Percentiles rank a stretch among this genome's conserved stretches.
These are phyloP conservation scores for Hyalella azteca DNA, from an alignment of 2,888 invertebrate genomes.

Conservation along the genomic window DNA sequence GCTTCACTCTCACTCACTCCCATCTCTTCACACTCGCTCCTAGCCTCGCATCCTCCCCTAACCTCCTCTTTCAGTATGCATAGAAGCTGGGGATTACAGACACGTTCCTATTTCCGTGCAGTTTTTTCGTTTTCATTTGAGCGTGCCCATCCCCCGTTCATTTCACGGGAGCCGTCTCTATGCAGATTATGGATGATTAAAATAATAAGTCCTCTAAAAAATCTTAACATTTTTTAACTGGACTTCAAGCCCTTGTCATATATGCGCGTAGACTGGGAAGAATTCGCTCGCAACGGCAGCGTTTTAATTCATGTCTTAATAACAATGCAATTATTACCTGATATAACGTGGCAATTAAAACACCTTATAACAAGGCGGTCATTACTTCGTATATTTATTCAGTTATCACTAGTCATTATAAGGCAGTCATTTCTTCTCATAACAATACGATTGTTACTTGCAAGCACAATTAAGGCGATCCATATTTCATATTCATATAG, in stretches of 20 bases:
- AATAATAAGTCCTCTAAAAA: constrained; percentile 11
- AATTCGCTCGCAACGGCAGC: too few species aligned
- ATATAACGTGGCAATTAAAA: too few species aligned
- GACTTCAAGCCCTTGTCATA: neutral
- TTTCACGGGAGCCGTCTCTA: constrained; percentile 20
- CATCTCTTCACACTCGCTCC: neutral
- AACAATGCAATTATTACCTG: too few species aligned
- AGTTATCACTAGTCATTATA: too few species aligned
- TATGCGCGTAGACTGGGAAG: too few species aligned
- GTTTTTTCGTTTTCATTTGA: neutral
- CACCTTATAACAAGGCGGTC: too few species aligned
- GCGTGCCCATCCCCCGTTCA: constrained; percentile 12
- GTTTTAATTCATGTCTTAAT: too few species aligned
- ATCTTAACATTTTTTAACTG: neutral
- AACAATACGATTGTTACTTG: too few species aligned
- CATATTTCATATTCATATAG: too few species aligned
- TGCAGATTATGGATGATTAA: constrained; percentile 33
- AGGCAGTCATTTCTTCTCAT: too few species aligned
- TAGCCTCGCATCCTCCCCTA: neutral
- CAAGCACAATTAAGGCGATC: too few species aligned
- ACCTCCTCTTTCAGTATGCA: constrained; percentile 29
- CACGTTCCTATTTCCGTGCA: constrained; percentile 2
- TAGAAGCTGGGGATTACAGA: constrained; percentile 21
- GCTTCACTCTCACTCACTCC: neutral
- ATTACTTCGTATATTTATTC: too few species aligned